These are phyloP conservation scores for Pagetopsis macropterus DNA, from an alignment of 2,797 vertebrate genomes.

Conservation along the genomic window DNA sequence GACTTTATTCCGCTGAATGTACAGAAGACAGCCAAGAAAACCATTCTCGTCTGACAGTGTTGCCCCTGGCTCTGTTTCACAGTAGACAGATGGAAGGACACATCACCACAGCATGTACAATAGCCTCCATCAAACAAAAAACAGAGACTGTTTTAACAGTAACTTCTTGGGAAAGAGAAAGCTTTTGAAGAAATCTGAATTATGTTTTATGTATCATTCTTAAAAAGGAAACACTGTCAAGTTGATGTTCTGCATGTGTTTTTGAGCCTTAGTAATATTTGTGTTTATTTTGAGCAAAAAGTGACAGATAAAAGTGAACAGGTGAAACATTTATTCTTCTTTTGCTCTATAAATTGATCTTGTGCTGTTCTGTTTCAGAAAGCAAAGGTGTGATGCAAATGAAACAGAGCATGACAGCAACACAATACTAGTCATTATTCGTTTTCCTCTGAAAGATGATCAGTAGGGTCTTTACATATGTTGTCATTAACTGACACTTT, in stretches of 20 bases:
- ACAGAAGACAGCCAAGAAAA: conserved; percentile 62
- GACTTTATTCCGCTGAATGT: conserved; percentile 50
- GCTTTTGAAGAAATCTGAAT: conserved; percentile 49
- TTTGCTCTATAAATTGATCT: conserved; percentile 74
- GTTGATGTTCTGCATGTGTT: conserved; percentile 43
- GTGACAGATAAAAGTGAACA: conserved; percentile 60
- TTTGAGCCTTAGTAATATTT: conserved; percentile 50
- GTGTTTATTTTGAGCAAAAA: conserved; percentile 62
- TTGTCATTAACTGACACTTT: conserved; percentile 49
- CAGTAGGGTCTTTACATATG: conserved; percentile 37
- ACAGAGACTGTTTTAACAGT: conserved; percentile 68
- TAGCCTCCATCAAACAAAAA: conserved; percentile 69
- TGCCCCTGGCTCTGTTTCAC: conserved; percentile 73
- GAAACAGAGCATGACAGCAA: conserved; percentile 44
- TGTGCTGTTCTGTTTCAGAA: conserved; percentile 56
- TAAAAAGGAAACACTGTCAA: conserved; percentile 47
- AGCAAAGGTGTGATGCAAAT: conserved; percentile 64
- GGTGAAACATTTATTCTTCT: conserved; percentile 70
- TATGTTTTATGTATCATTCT: conserved; percentile 43
- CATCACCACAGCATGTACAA: conserved; percentile 70
- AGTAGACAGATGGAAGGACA: conserved; percentile 76
- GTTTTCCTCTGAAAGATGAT: conserved; percentile 31
- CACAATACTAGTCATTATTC: conserved; percentile 41
- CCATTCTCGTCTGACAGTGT: conserved; percentile 62
- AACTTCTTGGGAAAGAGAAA: conserved; percentile 53